Base-by-base conservation (phyloP, 2,888 invertebrate species). In the Linnaemya vulpina region DNA sequence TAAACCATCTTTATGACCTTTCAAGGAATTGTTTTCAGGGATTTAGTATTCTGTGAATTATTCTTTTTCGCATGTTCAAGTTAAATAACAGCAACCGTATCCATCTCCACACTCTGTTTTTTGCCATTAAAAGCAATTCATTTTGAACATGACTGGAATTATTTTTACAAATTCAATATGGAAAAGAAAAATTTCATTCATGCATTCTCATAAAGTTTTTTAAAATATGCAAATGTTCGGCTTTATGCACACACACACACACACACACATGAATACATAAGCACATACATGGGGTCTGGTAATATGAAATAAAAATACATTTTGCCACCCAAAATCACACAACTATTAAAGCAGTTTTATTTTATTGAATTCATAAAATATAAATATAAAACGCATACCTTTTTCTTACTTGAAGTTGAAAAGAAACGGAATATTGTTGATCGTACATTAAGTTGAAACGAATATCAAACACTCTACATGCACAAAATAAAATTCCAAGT, bases 321-420 rank as follows among this genome's bases (percentile, higher is more conserved):
- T 43, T 70, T 83, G 70, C 74, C 74, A 83, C 74, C 79, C 83
- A 75, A 79, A 79, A 76, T 35, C 25, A 35, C 17, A 46, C 20
- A 43, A 20, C 20, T 20, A 63, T 35, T 71, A 7, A 30, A 58
- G 17, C 11, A n/a, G 62, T 74, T 74, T 30, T 43, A 62, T 60
- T 73, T 78, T 74, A 70, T 83, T 79, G 68, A 70, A 70, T 83
- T 75, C 63, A 70, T 79, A 70, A 83, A 79, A 55, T 78, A 63
- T 70, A 13, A 17, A 62, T 73, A 77, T 55, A 62, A 68, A 30
- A 83, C 74, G 68, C 78, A 73, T 79, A 63, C 58, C 68, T 74
- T 74, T 30, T 40, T 25, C 30, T 63, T 43, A 22, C 46, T 58
- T 68, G 25, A 20, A 20, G 40, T 40, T 22, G 17, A 53, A 63